Conservation (phyloP, 2,888 invertebrate genomes). For the Scaptomyza polygonia region DNA sequence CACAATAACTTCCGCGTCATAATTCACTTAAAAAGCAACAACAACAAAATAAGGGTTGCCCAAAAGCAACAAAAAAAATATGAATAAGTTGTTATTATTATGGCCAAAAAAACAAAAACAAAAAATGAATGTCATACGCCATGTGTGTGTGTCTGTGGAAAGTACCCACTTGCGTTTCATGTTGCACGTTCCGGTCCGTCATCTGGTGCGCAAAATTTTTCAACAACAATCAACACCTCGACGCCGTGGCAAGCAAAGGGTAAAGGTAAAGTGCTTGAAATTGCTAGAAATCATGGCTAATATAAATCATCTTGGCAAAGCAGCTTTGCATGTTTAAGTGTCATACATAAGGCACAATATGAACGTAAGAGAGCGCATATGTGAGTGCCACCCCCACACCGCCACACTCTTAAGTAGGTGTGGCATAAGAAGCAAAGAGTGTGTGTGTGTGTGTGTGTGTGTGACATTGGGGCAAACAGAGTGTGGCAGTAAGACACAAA, state of each 20-base stretch:
- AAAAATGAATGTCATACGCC: constrained; percentile 69
- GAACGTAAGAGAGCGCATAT: constrained; percentile 49
- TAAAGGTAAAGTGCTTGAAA: constrained; percentile 73
- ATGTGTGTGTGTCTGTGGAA: constrained; percentile 8
- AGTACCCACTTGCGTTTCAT: constrained; percentile 50
- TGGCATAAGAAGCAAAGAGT: constrained; percentile 33
- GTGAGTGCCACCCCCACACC: constrained; percentile 33
- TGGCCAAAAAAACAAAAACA: constrained; percentile 63
- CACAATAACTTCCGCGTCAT: constrained; percentile 52
- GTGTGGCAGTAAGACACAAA: constrained; percentile 44
- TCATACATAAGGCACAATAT: constrained; percentile 73
- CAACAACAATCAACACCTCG: constrained; percentile 77
- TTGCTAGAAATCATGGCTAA: constrained; percentile 80
- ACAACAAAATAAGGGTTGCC: constrained; percentile 16
- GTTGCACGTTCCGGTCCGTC: constrained; percentile 50
- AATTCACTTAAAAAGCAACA: constrained; percentile 20
- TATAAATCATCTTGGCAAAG: constrained; percentile 79
- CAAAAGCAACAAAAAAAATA: constrained; percentile 18
- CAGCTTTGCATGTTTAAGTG: constrained; percentile 79
- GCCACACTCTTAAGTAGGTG: constrained; percentile 29
- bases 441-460: constrained; percentile 40
- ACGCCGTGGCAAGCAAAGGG: constrained; percentile 36
- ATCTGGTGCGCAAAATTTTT: constrained; percentile 68
- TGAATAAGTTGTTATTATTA: constrained; percentile 75
- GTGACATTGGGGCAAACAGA: constrained; percentile 47